These are phyloP conservation scores for Tenthredo livida DNA, from an alignment of 2,888 invertebrate species.

Conservation along the genomic window DNA sequence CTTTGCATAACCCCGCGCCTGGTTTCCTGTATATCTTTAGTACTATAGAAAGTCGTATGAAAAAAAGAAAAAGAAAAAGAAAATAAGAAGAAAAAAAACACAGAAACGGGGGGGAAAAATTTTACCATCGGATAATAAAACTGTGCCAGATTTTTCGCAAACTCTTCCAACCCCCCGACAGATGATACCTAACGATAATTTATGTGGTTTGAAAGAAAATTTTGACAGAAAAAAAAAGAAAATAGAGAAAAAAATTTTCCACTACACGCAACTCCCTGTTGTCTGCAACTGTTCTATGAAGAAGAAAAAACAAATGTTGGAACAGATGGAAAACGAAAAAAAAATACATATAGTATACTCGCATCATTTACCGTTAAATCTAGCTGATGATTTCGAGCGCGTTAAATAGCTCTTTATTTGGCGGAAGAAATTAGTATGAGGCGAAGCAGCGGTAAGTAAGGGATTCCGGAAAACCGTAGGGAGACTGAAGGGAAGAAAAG, in stretches of 20 bases:
- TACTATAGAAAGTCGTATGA: slow-evolving; percentile 15
- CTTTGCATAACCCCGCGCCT: background rate
- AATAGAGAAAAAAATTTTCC: background rate
- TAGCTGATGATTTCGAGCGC: slow-evolving; percentile 47
- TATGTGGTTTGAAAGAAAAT: background rate
- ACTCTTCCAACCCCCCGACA: background rate
- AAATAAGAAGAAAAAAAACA: background rate
- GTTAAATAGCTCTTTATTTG: slow-evolving; percentile 57
- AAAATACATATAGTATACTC: background rate
- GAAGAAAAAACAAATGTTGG: background rate
- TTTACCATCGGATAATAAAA: slow-evolving; percentile 18
- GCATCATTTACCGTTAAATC: slow-evolving; percentile 29
- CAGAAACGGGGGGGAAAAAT: background rate
- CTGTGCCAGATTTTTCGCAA: slow-evolving; percentile 12
- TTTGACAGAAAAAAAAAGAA: background rate
- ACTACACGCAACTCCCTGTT: background rate
- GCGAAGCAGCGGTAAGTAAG: slow-evolving; percentile 59
- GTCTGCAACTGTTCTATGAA: background rate
- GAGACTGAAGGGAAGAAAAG: slow-evolving; percentile 27
- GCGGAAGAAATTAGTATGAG: slow-evolving; percentile 56
- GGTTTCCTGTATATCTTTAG: slow-evolving; percentile 2
- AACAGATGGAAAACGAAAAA: background rate
- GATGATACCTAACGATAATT: background rate
- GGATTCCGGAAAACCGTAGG: slow-evolving; percentile 59
- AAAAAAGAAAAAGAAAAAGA: background rate